Evolutionary conservation across 2,888 invertebrate species (phyloP).

Genomic region (Drosophila macrospina): DNA sequence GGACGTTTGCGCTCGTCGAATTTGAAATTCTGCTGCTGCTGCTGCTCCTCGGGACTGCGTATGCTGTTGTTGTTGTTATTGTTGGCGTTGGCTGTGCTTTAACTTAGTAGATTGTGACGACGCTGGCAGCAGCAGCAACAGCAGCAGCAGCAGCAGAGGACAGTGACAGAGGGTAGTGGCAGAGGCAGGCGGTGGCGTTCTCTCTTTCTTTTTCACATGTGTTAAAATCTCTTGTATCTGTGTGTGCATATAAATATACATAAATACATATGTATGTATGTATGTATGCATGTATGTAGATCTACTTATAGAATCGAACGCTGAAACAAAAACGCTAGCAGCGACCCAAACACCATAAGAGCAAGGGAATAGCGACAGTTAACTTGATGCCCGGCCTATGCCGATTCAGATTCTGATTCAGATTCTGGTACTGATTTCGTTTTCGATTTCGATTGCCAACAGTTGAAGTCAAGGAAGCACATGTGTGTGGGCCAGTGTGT

Average conservation of each 20-base stretch:
- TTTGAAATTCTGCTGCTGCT: constrained; percentile 33
- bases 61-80: constrained; percentile 20
- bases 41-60: constrained; percentile 46
- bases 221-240: constrained; percentile 51
- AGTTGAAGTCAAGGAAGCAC: constrained; percentile 53
- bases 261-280: constrained; percentile 65
- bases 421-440: constrained; percentile 36
- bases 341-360: constrained; percentile 18
- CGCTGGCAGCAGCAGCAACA: constrained; percentile 13
- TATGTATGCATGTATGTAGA: constrained; percentile 68
- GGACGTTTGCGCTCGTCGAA: constrained; percentile 19
- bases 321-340: constrained; percentile 45
- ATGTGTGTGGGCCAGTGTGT: constrained; percentile 6
- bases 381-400: constrained; percentile 53
- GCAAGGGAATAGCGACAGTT: constrained; percentile 50
- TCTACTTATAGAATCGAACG: constrained; percentile 73
- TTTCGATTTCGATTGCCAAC: constrained; percentile 47
- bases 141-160: constrained; percentile 4
- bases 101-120: constrained; percentile 75
- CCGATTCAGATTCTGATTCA: no score
- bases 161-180: constrained; percentile 12
- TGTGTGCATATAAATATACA: constrained; percentile 55
- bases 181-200: constrained; percentile 17
- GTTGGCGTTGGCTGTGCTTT: constrained; percentile 62
- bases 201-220: constrained; percentile 66